A percentile compares a stretch with the other conserved stretches of the same genome.
phyloP scores from a whole-genome alignment of 2,113 vertebrate species.

The Pagrus major region DNA sequence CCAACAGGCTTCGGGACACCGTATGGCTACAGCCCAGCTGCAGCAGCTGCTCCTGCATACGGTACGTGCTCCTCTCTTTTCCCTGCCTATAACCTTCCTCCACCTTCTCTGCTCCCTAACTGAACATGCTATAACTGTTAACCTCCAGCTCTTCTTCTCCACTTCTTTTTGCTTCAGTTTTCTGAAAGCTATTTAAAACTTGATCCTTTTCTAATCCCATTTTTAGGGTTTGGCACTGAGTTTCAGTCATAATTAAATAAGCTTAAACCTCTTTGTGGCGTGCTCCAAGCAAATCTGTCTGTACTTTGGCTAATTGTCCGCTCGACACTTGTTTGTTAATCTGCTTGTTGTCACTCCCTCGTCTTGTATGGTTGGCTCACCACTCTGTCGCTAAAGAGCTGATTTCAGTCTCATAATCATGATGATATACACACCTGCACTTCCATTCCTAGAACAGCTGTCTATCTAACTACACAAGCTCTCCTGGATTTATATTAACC shows the following conservation, averaged over 20 bases:
- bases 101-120: constrained; percentile 8
- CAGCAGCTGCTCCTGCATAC: constrained; percentile 93
- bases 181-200: constrained; percentile 21
- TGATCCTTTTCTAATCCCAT: constrained; percentile 7
- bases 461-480: background rate
- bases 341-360: constrained; percentile 86
- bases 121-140: background rate
- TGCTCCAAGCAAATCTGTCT: constrained; percentile 89
- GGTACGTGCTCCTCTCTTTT: constrained; percentile 87
- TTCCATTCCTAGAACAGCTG: background rate
- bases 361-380: constrained; percentile 74
- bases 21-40: constrained; percentile 95
- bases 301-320: constrained; percentile 85
- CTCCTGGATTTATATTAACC: background rate
- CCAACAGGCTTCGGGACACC: constrained; percentile 94
- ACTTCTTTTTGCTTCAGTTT: background rate
- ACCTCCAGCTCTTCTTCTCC: background rate
- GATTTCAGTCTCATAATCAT: constrained; percentile 68
- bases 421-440: constrained; percentile 3
- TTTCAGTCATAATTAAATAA: constrained; percentile 7
- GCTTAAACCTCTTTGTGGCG: constrained; percentile 79
- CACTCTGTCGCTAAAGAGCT: constrained; percentile 78
- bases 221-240: constrained; percentile 11
- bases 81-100: constrained; percentile 17
- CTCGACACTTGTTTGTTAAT: constrained; percentile 84